A percentile compares a stretch with the other conserved stretches of the same genome.
These are phyloP conservation scores for Agrotis ipsilon DNA, from an alignment of 2,888 invertebrate species.

Conservation along the genomic window DNA sequence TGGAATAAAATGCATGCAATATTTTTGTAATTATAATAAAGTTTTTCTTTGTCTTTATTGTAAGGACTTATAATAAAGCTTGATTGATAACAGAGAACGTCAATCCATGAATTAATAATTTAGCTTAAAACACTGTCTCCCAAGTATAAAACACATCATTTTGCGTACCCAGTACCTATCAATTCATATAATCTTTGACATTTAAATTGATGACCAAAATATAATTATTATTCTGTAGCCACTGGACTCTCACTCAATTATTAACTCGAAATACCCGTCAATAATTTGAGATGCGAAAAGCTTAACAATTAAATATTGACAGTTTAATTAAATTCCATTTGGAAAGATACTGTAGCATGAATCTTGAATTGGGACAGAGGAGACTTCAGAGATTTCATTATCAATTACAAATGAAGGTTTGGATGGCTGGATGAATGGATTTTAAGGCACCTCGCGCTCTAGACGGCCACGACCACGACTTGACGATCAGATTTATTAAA, in stretches of 20 bases:
- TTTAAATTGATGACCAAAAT: slow-evolving; percentile 54
- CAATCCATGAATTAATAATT: slow-evolving; percentile 5
- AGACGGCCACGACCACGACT: too few relatives aligned
- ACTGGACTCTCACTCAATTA: slow-evolving; percentile 43
- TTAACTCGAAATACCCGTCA: slow-evolving; percentile 23
- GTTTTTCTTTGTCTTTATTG: too few relatives aligned
- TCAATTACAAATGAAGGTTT: background rate
- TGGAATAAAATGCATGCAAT: too few relatives aligned
- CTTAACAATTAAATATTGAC: slow-evolving; percentile 33
- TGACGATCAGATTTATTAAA: too few relatives aligned
- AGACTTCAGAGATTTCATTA: slow-evolving; percentile 1
- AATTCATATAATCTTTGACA: slow-evolving; percentile 52
- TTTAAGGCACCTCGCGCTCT: too few relatives aligned
- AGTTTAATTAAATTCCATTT: slow-evolving; percentile 13
- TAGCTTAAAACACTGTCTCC: slow-evolving; percentile 6
- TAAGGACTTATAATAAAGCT: background rate
- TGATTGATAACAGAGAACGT: slow-evolving; percentile 17
- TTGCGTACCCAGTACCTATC: slow-evolving; percentile 17
- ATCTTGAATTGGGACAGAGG: background rate
- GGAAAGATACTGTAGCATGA: slow-evolving; percentile 5
- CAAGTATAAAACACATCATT: slow-evolving; percentile 22
- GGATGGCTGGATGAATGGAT: too few relatives aligned
- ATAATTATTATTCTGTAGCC: slow-evolving; percentile 42
- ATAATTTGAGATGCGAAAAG: slow-evolving; percentile 40
- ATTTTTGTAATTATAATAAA: too few relatives aligned